Evolutionary conservation across 2,888 invertebrate species (phyloP), one percentile per base, ranked within the genome.

Genomic region (Halictus quadricinctus): DNA sequence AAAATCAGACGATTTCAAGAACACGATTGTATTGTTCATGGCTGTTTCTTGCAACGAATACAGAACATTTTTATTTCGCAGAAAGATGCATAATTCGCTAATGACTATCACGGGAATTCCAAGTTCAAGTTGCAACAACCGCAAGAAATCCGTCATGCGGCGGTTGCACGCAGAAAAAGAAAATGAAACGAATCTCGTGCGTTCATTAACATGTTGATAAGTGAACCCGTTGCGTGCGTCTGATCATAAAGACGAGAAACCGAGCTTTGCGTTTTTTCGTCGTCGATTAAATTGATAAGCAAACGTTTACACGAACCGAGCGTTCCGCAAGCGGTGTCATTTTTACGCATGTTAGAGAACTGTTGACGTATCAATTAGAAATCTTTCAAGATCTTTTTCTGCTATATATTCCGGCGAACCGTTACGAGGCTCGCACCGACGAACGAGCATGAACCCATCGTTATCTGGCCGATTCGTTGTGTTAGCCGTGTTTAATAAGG

Each of bases 401-500:
- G 8, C 66, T 18, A 18, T 2, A 69, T 41, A 64, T 64, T 15
- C 15, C 25, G 29, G 10, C 18, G 36, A 46, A 69, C 21, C 78
- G 41, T 54, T 54, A 8, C 54, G 54, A n/a, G 54, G 54, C n/a
- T 54, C 54, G n/a, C 54, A 7, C 21, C 54, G n/a, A 54, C n/a
- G n/a, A 21, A 54, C 54, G 21, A 54, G 21, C 54, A 54, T 54
- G 21, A 15, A 29, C 13, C 13, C 50, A 36, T 36, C 46, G 66
- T 41, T 54, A 66, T 69, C 43, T 46, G 36, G 18, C 21, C 10
- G 60, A 60, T 60, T 48, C 60, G 76, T 36, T 76, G 4, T 60
- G 29, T 15, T 76, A 4, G 41, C 25, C 58, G 10, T 36, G 70
- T 76, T 66, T 73, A 66, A 79, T 50, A 54, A 73, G 41, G 48